These are phyloP conservation scores for Girardinichthys multiradiatus DNA, from an alignment of 2,113 vertebrate genomes.

Conservation along the genomic window DNA sequence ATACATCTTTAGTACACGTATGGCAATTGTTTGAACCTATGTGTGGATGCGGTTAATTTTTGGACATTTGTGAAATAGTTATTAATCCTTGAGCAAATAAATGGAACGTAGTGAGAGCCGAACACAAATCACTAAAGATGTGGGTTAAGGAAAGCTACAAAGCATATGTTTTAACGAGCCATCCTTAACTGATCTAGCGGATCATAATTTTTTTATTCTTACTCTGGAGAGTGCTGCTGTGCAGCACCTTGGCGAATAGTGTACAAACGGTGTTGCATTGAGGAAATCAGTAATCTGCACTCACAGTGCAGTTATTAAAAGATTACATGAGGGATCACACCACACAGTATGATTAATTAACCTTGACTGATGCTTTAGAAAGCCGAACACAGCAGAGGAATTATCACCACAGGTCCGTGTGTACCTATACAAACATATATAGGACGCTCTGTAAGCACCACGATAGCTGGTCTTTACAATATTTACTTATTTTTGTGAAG, in stretches of 20 bases:
- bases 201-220: conserved; percentile 43
- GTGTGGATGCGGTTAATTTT: conserved; percentile 58
- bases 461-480: conserved; percentile 12
- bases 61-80: conserved; percentile 55
- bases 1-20: conserved; percentile 3
- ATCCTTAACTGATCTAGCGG: conserved; percentile 40
- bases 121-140: conserved; percentile 42
- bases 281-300: conserved; percentile 49
- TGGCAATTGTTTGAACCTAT: conserved; percentile 38
- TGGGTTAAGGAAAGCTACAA: conserved; percentile 25
- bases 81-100: conserved; percentile 54
- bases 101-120: conserved; percentile 39
- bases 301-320: conserved; percentile 67
- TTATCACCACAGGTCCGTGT: conserved; percentile 45
- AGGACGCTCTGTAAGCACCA: conserved; percentile 26
- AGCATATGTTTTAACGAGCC: conserved; percentile 34
- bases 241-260: conserved; percentile 26
- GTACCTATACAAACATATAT: conserved; percentile 42
- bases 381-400: conserved; percentile 51
- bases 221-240: conserved; percentile 32
- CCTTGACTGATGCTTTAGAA: conserved; percentile 71
- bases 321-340: conserved; percentile 69
- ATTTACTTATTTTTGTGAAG: conserved; percentile 42
- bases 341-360: conserved; percentile 73
- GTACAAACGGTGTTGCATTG: conserved; percentile 42